phyloP scores from a whole-genome alignment of 2,797 vertebrate genomes.

The Iguana delicatissima region DNA sequence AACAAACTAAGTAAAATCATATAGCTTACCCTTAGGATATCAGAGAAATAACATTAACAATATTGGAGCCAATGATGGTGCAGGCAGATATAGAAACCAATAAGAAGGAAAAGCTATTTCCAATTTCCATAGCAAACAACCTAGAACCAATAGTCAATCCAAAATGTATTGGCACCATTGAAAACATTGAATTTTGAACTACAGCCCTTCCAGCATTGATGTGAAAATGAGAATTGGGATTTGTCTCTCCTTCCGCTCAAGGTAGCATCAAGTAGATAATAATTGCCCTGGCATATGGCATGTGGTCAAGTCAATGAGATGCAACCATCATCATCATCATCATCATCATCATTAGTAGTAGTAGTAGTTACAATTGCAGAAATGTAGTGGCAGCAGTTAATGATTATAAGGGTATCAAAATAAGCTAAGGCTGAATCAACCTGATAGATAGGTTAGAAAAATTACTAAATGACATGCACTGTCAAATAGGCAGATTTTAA shows the following conservation, averaged over 20 bases:
- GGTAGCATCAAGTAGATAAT: background rate
- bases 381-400: background rate
- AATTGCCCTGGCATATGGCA: conserved; percentile 4
- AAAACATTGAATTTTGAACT: background rate
- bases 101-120: background rate
- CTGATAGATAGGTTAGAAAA: background rate
- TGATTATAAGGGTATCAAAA: background rate
- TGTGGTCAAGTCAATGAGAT: background rate
- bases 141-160: background rate
- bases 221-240: background rate
- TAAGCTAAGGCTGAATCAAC: background rate
- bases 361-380: background rate
- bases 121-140: background rate
- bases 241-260: background rate
- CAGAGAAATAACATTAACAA: background rate
- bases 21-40: background rate
- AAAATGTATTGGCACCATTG: background rate
- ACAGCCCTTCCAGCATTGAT: background rate
- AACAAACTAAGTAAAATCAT: background rate
- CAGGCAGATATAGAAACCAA: background rate
- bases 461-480: background rate
- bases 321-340: background rate
- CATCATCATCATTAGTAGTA: too few species aligned
- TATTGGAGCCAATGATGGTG: background rate
- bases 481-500: background rate